These are phyloP conservation scores for Tragopan temminckii DNA, from an alignment of 2,797 vertebrate genomes.

Conservation along the genomic window DNA sequence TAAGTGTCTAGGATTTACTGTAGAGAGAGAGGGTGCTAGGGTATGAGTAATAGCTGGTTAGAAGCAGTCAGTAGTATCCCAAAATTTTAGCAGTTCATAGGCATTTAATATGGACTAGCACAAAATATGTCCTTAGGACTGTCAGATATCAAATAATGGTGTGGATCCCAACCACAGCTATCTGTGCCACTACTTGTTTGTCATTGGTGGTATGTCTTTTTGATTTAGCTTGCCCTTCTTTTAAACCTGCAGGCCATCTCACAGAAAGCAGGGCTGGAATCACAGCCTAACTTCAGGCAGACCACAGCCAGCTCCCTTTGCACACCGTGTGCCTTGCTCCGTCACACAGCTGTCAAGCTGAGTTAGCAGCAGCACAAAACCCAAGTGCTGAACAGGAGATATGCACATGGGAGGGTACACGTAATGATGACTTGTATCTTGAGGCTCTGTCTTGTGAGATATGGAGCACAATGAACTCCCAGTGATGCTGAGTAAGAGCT, in stretches of 20 bases:
- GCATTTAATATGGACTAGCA: neutral
- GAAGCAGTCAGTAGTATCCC: constrained; percentile 11
- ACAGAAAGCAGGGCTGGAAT: neutral
- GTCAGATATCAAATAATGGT: neutral
- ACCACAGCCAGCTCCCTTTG: neutral
- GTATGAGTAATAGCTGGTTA: constrained; percentile 49
- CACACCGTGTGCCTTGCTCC: neutral
- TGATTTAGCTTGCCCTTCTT: neutral
- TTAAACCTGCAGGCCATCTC: neutral
- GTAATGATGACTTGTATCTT: neutral
- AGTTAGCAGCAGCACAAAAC: neutral
- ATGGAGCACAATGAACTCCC: neutral
- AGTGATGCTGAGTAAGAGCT: neutral
- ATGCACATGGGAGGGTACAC: accelerated
- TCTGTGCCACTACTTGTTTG: constrained; percentile 5
- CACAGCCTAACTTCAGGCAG: neutral
- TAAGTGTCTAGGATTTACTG: neutral
- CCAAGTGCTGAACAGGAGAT: neutral
- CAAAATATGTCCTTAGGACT: neutral
- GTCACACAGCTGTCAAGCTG: neutral
- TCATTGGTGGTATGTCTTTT: neutral
- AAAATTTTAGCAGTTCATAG: neutral
- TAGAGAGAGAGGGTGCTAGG: constrained; percentile 28
- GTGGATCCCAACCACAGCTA: constrained; percentile 65
- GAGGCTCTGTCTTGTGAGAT: neutral